A percentile compares a stretch with the other conserved stretches of the same genome.
phyloP scores from a whole-genome alignment of 2,888 invertebrate species.

The Tricholauxania praeusta region DNA sequence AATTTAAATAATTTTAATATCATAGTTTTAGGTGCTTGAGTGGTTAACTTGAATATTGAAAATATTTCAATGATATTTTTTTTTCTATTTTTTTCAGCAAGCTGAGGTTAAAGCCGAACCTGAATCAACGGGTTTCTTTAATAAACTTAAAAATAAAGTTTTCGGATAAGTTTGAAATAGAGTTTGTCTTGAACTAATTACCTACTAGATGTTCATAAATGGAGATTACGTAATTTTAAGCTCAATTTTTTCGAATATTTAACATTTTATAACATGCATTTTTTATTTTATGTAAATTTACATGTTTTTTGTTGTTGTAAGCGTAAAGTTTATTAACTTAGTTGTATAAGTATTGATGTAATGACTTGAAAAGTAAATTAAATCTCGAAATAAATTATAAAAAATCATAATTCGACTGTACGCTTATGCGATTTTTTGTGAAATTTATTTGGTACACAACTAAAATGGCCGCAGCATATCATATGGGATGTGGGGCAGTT shows the following conservation, averaged over 20 bases:
- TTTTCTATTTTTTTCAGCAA: conserved; percentile 41
- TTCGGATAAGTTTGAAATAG: conserved; percentile 45
- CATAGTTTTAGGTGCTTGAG: too few species aligned
- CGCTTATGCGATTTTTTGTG: too few species aligned
- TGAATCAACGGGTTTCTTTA: conserved; percentile 53
- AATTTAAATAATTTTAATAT: too few species aligned
- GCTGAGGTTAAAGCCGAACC: conserved; percentile 53
- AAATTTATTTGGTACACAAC: too few species aligned
- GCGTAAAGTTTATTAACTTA: too few species aligned
- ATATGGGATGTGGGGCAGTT: too few species aligned
- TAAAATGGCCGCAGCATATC: too few species aligned
- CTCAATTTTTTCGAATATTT: neutral
- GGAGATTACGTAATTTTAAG: conserved; percentile 1
- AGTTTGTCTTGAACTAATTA: conserved; percentile 1
- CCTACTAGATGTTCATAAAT: neutral
- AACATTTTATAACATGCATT: conserved; percentile 6
- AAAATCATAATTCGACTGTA: too few species aligned
- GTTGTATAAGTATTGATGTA: too few species aligned
- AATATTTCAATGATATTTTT: neutral
- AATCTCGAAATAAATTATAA: too few species aligned
- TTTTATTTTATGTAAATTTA: neutral
- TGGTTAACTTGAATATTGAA: neutral
- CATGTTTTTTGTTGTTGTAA: neutral
- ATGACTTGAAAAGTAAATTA: too few species aligned
- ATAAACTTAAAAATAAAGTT: conserved; percentile 55